These are phyloP conservation scores for Holotrichia oblita DNA, from an alignment of 1,140 invertebrate genomes.

Conservation along the genomic window DNA sequence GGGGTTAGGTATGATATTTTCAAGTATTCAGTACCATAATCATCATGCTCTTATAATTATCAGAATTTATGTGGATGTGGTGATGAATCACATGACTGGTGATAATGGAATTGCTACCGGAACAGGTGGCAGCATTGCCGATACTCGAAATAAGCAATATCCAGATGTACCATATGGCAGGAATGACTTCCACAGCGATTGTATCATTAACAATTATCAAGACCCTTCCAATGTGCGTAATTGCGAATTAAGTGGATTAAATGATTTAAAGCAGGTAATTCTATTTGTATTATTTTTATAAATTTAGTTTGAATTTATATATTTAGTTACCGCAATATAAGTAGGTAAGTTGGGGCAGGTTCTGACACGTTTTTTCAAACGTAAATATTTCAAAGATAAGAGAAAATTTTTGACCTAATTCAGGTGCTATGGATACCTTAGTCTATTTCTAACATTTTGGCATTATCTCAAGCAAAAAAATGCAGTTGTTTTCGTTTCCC, in stretches of 20 bases:
- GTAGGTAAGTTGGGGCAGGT: too few species aligned
- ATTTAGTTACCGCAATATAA: too few species aligned
- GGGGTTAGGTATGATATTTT: constrained; percentile 53
- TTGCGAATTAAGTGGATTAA: constrained; percentile 76
- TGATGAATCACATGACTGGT: constrained; percentile 90
- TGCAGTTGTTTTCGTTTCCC: too few species aligned
- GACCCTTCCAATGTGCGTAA: constrained; percentile 70
- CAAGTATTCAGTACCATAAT: too few species aligned
- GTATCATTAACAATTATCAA: constrained; percentile 63
- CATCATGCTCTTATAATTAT: constrained; percentile 11
- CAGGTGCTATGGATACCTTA: too few species aligned
- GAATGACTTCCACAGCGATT: constrained; percentile 68
- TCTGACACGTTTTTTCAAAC: too few species aligned
- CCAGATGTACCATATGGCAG: constrained; percentile 66
- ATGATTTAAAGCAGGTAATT: constrained; percentile 76
- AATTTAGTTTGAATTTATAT: too few species aligned
- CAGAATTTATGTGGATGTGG: constrained; percentile 85
- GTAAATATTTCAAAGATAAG: too few species aligned
- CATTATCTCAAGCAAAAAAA: too few species aligned
- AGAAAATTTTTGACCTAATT: too few species aligned
- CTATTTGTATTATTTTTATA: too few species aligned
- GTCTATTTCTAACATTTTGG: too few species aligned
- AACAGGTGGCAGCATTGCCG: constrained; percentile 67
- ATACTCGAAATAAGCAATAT: constrained; percentile 64
- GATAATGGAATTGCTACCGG: constrained; percentile 65